Conservation (phyloP, 2,797 vertebrate genomes). For the Silurus lanzhouensis region DNA sequence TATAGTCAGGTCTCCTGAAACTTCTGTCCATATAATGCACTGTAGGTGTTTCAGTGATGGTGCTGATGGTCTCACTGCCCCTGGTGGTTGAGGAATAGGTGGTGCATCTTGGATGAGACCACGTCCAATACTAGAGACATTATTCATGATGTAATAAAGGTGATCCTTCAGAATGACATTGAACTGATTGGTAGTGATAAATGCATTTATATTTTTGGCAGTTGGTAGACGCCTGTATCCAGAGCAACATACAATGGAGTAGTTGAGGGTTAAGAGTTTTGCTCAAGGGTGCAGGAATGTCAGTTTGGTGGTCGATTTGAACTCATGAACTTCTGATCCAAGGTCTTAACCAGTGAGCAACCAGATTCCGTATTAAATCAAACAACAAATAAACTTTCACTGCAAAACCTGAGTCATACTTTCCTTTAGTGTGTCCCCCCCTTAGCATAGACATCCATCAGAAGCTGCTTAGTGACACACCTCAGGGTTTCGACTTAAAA, state of each 20-base stretch:
- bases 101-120: neutral
- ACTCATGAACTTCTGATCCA: too few relatives aligned
- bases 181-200: neutral
- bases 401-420: slow-evolving; percentile 9
- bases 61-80: too few relatives aligned
- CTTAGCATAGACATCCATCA: neutral
- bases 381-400: neutral
- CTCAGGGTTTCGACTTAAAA: neutral
- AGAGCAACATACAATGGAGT: too few relatives aligned
- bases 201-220: too few relatives aligned
- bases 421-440: slow-evolving; percentile 15
- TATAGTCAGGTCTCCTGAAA: too few relatives aligned
- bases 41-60: neutral
- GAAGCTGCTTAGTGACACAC: neutral
- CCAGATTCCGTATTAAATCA: too few relatives aligned
- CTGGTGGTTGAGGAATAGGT: neutral
- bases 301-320: too few relatives aligned
- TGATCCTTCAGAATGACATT: neutral
- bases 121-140: neutral
- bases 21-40: too few relatives aligned
- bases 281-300: too few relatives aligned
- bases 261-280: too few relatives aligned
- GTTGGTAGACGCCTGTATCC: too few relatives aligned
- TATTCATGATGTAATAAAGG: neutral
- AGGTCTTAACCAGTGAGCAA: too few relatives aligned